Evolutionary conservation across 2,113 vertebrate genomes (phyloP).

Genomic region (Speoplatyrhinus poulsoni): DNA sequence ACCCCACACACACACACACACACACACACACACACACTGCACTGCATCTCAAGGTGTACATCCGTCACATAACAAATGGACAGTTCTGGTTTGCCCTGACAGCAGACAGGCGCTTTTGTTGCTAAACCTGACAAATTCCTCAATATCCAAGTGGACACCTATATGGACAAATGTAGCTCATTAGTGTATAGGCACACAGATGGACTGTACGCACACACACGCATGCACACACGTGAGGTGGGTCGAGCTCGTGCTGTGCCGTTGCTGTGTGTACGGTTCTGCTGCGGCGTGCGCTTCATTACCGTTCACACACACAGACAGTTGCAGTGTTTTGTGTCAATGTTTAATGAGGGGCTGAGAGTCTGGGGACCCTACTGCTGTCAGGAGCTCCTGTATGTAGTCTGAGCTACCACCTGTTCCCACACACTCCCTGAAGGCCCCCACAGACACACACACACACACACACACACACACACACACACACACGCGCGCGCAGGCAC

Average conservation of each 20-base stretch:
- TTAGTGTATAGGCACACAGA: slow-evolving; percentile 63
- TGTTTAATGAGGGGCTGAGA: slow-evolving; percentile 78
- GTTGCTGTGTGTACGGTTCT: slow-evolving; percentile 59
- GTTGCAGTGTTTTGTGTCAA: slow-evolving; percentile 78
- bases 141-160: slow-evolving; percentile 67
- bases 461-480: slow-evolving; percentile 8
- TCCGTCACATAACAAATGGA: slow-evolving; percentile 67
- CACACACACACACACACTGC: slow-evolving; percentile 9
- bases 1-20: slow-evolving; percentile 4
- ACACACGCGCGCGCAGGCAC: neutral
- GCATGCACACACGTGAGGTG: slow-evolving; percentile 6
- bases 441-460: slow-evolving; percentile 39
- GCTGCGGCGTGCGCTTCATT: slow-evolving; percentile 69
- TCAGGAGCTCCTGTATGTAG: slow-evolving; percentile 77
- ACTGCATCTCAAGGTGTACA: slow-evolving; percentile 35
- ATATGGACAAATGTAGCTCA: slow-evolving; percentile 65
- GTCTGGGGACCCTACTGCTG: slow-evolving; percentile 76
- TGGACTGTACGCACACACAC: slow-evolving; percentile 40
- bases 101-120: slow-evolving; percentile 53
- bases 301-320: slow-evolving; percentile 74
- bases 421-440: slow-evolving; percentile 60
- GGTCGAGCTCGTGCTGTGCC: slow-evolving; percentile 55
- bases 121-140: slow-evolving; percentile 62
- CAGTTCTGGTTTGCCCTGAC: slow-evolving; percentile 60
- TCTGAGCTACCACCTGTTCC: slow-evolving; percentile 77